Conservation (phyloP, 2,888 invertebrate genomes). For the Leptinotarsa haldemani region DNA sequence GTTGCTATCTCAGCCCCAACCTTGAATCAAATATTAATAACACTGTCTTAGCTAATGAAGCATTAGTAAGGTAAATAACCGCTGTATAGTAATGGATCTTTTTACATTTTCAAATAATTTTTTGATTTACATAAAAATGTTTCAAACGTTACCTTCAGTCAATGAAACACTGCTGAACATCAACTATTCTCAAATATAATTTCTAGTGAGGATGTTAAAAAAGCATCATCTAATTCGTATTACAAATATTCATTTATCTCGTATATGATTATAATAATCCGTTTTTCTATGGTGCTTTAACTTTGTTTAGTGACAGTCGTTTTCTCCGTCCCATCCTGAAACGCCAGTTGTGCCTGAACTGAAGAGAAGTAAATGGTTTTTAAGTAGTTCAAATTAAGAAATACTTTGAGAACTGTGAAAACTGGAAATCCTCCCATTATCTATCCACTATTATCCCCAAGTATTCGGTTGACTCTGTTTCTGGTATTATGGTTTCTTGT, state of each 20-base stretch:
- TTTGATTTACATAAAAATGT: not conserved
- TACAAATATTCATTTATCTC: too few species aligned
- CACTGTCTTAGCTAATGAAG: not conserved
- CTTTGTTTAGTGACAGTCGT: too few species aligned
- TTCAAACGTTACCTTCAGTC: too few species aligned
- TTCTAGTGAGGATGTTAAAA: too few species aligned
- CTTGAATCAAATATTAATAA: not conserved
- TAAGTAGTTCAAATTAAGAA: not conserved
- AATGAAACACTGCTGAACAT: too few species aligned
- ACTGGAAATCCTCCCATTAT: not conserved
- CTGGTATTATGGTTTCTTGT: not conserved
- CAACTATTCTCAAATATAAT: too few species aligned
- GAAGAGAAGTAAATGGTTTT: not conserved
- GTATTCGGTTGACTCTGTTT: not conserved
- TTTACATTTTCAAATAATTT: not conserved
- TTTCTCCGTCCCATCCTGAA: too few species aligned
- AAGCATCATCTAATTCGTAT: too few species aligned
- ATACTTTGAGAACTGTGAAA: not conserved
- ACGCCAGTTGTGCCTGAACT: not conserved
- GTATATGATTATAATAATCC: too few species aligned
- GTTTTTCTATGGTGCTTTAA: too few species aligned
- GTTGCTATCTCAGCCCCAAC: not conserved
- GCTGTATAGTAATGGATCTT: not conserved
- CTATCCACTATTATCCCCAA: not conserved
- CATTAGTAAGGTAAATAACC: not conserved